These are phyloP conservation scores for Pegoplata infirma DNA, from an alignment of 2,888 invertebrate genomes.

Conservation along the genomic window DNA sequence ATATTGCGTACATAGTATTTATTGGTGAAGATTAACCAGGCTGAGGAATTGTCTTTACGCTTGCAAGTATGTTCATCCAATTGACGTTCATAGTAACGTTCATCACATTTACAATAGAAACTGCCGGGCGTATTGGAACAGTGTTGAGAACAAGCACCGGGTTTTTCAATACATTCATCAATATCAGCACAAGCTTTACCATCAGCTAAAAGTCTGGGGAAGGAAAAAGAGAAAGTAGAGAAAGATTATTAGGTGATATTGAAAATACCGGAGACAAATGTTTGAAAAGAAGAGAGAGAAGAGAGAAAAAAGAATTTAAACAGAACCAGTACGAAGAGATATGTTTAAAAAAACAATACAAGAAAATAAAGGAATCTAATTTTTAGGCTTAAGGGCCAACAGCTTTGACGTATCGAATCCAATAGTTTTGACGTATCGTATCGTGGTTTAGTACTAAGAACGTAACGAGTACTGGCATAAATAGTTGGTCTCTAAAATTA, in stretches of 20 bases:
- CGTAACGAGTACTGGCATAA: too few species aligned
- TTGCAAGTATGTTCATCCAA: constrained; percentile 94
- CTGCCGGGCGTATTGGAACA: constrained; percentile 97
- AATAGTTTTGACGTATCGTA: too few species aligned
- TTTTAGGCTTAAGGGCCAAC: too few species aligned
- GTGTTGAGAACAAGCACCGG: constrained; percentile 94
- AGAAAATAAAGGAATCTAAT: too few species aligned
- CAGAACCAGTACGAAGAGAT: too few species aligned
- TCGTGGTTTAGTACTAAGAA: too few species aligned
- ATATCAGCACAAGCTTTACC: constrained; percentile 95
- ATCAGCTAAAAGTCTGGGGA: constrained; percentile 84
- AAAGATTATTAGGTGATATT: background rate
- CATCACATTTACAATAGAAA: constrained; percentile 97
- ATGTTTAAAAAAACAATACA: too few species aligned
- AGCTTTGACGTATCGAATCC: too few species aligned
- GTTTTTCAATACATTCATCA: constrained; percentile 92
- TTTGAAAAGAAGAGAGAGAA: too few species aligned
- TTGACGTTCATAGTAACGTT: constrained; percentile 91
- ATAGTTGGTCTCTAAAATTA: too few species aligned
- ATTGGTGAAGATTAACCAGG: constrained; percentile 97
- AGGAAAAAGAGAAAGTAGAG: background rate
- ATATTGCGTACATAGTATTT: constrained; percentile 98
- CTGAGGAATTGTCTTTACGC: constrained; percentile 86
- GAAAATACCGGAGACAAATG: background rate
- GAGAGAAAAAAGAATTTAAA: too few species aligned